phyloP scores from a whole-genome alignment of 2,888 invertebrate species.

The Melipona beecheii region DNA sequence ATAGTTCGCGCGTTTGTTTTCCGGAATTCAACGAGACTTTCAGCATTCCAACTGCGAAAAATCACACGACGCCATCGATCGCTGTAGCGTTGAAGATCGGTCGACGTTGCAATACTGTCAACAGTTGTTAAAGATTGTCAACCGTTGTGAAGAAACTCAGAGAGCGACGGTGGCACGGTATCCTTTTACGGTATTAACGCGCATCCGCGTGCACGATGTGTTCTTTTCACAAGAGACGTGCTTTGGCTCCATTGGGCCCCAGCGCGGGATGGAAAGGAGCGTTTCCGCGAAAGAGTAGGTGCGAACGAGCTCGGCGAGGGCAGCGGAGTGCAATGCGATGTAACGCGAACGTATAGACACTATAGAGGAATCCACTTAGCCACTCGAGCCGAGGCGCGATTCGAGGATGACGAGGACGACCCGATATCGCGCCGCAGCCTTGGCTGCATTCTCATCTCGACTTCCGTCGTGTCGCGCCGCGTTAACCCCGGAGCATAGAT shows the following conservation, averaged over 20 bases:
- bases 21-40: too few species aligned
- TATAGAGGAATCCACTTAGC: conserved; percentile 81
- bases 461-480: conserved; percentile 46
- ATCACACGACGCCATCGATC: too few species aligned
- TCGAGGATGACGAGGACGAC: conserved; percentile 4
- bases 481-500: conserved; percentile 37
- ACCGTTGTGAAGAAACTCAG: too few species aligned
- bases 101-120: too few species aligned
- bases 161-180: too few species aligned
- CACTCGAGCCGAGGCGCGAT: conserved; percentile 62
- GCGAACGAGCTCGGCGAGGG: conserved; percentile 66
- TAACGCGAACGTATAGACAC: conserved; percentile 76
- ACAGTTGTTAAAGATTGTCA: too few species aligned
- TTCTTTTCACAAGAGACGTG: neutral
- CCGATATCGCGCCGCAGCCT: conserved; percentile 41
- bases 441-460: conserved; percentile 42
- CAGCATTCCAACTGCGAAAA: too few species aligned
- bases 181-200: neutral
- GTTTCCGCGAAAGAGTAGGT: conserved; percentile 70
- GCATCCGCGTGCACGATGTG: neutral
- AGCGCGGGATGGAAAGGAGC: conserved; percentile 5
- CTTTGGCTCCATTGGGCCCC: too few species aligned
- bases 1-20: too few species aligned
- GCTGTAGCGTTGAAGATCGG: too few species aligned
- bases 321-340: conserved; percentile 80